Base-by-base conservation (phyloP, 2,888 invertebrate species). In the Pseudococcus jackbeardsleyi region DNA sequence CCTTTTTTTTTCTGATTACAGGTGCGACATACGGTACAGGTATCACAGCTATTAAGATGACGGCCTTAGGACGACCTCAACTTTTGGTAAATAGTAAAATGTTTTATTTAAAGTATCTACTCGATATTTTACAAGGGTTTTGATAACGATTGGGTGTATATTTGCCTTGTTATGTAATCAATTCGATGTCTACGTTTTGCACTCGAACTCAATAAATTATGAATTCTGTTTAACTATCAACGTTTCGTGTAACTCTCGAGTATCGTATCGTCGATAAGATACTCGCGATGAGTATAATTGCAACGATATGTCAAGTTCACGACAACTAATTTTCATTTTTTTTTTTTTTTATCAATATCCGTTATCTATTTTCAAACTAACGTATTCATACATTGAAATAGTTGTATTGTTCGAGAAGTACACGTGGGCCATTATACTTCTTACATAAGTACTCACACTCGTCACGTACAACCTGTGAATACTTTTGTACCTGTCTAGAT, bases 11-110 rank as follows among this genome's bases (percentile, higher is more conserved):
- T 82, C 89, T 89, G 90, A 89, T 94, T 94, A 89, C 93, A 98
- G 98, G 95, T 91, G 95, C 96, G 89, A 98, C 98, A 54, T 95
- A 96, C 92, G 97, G 97, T 89, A 97, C 98, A 39, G 99, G 99
- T 68, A 96, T 99, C 91, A 98, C 98, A 91, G 99, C 99, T 72
- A 95, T 99, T 89, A 99, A 99, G 93, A 92, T 99, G 90, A 99
- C 99, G 50, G 99, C 99, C 11, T 94, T 99, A 64, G 99, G 99
- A 90, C 95, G 99, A 91, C 99, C 99, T 85, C 98, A 99, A 92
- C 93, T 99, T 90, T 93, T 98, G 94, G 98, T 99, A 93, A 94
- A 95, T 94, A 89, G 89, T 19, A 22, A 19, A 50, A 22, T 22
- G 64, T 64, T 22, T 64, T 59, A 59, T 19, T 26, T 87, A 77